Conservation (phyloP, 2,113 vertebrate genomes). For the Cynocephalus volans region DNA sequence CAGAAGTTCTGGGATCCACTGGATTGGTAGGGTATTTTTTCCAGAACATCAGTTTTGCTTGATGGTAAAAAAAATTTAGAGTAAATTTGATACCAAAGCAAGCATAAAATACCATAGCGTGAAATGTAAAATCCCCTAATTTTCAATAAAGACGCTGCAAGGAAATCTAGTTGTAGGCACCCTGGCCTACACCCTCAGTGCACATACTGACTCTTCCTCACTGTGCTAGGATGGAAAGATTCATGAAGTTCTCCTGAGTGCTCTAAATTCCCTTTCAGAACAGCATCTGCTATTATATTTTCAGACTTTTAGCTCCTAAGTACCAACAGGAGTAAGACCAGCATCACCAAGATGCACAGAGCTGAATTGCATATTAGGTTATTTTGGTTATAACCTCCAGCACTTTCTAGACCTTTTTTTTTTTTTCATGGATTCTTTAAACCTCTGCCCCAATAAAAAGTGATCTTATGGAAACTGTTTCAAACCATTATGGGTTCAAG, state of each 20-base stretch:
- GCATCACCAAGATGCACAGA: not conserved
- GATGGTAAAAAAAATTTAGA: not conserved
- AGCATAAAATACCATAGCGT: not conserved
- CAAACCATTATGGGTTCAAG: not conserved
- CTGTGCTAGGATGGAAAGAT: not conserved
- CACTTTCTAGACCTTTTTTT: not conserved
- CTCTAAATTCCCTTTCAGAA: not conserved
- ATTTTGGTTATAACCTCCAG: not conserved
- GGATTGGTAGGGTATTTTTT: not conserved
- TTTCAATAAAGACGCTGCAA: not conserved
- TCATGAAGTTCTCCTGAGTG: not conserved
- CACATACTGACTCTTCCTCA: fast-evolving
- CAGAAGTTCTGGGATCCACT: not conserved
- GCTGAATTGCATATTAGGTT: not conserved
- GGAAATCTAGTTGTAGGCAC: not conserved
- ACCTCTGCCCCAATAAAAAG: not conserved
- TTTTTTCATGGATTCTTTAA: conserved; percentile 22
- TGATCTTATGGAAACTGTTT: conserved; percentile 26
- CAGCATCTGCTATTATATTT: not conserved
- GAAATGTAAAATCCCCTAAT: not conserved
- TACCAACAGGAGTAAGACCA: not conserved
- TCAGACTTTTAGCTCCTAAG: not conserved
- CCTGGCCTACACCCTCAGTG: not conserved
- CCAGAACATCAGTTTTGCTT: not conserved
- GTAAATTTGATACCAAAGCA: not conserved